These are phyloP conservation scores for Phymanthus crucifer DNA, from an alignment of 92 coral and sea anemone species.

Conservation along the genomic window DNA sequence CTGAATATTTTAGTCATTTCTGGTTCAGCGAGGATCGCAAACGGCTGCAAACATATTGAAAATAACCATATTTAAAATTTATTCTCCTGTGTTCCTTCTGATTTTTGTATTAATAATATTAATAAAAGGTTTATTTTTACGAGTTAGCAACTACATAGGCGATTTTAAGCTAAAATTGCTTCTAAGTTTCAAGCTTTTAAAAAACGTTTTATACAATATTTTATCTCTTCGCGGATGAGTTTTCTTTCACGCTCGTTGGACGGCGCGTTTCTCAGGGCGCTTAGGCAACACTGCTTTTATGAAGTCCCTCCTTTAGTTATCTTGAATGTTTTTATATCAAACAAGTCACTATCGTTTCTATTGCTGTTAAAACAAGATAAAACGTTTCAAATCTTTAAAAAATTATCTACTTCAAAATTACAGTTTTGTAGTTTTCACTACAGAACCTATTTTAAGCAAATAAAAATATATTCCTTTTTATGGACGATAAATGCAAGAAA, in stretches of 20 bases:
- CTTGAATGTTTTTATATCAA: neutral
- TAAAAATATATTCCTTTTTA: neutral
- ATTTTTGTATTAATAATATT: neutral
- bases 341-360: neutral
- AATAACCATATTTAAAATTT: neutral
- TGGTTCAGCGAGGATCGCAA: neutral
- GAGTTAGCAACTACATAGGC: neutral
- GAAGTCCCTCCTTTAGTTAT: neutral
- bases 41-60: slow-evolving; percentile 11
- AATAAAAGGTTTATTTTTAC: neutral
- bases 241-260: neutral
- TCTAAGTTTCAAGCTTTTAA: neutral
- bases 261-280: neutral
- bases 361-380: neutral
- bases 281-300: neutral
- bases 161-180: neutral
- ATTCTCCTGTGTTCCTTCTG: neutral
- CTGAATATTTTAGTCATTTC: neutral
- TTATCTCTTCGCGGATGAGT: neutral
- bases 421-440: neutral
- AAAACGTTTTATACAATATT: neutral
- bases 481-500: neutral
- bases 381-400: neutral
- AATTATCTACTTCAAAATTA: neutral
- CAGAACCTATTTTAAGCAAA: neutral